Percentiles rank a stretch among this genome's conserved stretches.
These are phyloP conservation scores for Brenthis hecate DNA, from an alignment of 2,888 invertebrate genomes.

Conservation along the genomic window DNA sequence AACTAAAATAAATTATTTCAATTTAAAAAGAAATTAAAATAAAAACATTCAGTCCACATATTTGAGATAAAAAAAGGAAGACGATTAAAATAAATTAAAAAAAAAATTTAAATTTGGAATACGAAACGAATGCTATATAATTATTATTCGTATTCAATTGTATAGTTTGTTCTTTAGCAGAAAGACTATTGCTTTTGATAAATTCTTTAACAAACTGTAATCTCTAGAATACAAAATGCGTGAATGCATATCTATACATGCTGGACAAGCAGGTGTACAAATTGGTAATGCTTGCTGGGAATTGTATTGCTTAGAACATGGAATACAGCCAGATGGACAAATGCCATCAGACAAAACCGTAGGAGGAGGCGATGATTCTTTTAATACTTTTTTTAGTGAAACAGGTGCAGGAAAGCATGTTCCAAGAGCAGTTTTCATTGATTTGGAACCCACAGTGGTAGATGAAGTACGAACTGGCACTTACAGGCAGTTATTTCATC, in stretches of 20 bases:
- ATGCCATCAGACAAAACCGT: conserved; percentile 92
- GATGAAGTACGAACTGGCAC: conserved; percentile 96
- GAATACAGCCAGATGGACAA: conserved; percentile 92
- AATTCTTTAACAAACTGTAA: conserved; percentile 1
- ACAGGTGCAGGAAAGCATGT: conserved; percentile 98
- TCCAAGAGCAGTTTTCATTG: conserved; percentile 96
- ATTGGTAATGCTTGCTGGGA: conserved; percentile 95
- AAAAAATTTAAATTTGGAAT: not conserved
- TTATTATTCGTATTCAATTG: conserved; percentile 6
- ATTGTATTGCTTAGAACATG: conserved; percentile 91
- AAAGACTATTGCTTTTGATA: conserved; percentile 9
- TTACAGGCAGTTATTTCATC: conserved; percentile 97
- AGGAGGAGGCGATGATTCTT: conserved; percentile 95
- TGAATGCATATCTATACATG: conserved; percentile 77
- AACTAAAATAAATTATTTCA: too few relatives aligned
- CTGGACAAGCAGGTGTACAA: conserved; percentile 86
- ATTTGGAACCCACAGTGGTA: conserved; percentile 97
- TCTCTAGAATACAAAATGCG: conserved; percentile 54
- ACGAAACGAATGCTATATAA: not conserved
- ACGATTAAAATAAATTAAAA: not conserved
- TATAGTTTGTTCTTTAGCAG: conserved; percentile 10
- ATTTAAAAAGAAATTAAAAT: too few relatives aligned
- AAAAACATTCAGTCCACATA: too few relatives aligned
- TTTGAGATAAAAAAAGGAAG: too few relatives aligned
- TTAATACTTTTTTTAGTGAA: conserved; percentile 96